phyloP scores from a whole-genome alignment of 2,797 vertebrate species.

The Pseudochaenichthys georgianus region DNA sequence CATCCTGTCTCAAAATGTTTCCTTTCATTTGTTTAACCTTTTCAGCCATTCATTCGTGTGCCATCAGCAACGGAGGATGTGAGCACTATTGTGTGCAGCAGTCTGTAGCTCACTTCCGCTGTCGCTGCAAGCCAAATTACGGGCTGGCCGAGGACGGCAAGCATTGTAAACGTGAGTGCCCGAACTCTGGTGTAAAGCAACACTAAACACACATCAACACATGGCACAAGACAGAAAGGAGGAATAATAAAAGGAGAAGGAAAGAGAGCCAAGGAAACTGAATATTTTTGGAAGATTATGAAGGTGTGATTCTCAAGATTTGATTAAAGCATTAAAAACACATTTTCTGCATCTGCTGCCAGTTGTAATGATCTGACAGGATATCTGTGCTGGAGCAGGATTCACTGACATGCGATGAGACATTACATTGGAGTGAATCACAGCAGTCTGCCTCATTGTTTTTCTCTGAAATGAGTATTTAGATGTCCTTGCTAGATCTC shows the following conservation, averaged over 20 bases:
- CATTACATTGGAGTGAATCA: conserved; percentile 36
- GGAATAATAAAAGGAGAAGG: conserved; percentile 6
- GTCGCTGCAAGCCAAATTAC: conserved; percentile 88
- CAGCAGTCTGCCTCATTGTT: conserved; percentile 13
- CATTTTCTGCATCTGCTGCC: conserved; percentile 42
- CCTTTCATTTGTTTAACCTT: background rate
- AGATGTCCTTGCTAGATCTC: conserved; percentile 29
- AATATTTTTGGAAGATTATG: conserved; percentile 26
- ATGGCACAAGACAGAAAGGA: conserved; percentile 1
- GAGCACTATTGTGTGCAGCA: conserved; percentile 93
- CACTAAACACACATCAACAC: conserved; percentile 24
- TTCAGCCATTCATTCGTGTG: conserved; percentile 88
- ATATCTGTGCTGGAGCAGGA: conserved; percentile 42
- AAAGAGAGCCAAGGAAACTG: conserved; percentile 7
- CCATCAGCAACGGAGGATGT: conserved; percentile 91
- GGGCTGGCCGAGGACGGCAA: conserved; percentile 87
- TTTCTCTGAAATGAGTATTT: conserved; percentile 45
- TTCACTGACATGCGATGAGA: conserved; percentile 39
- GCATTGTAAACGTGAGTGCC: conserved; percentile 89
- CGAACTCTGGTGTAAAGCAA: conserved; percentile 20
- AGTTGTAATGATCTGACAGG: conserved; percentile 56
- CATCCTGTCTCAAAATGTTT: background rate
- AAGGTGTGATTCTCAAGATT: conserved; percentile 40
- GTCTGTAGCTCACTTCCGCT: conserved; percentile 85
- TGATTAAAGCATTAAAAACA: conserved; percentile 45